These are phyloP conservation scores for Toxostoma redivivum DNA, from an alignment of 2,113 vertebrate genomes.

Conservation along the genomic window DNA sequence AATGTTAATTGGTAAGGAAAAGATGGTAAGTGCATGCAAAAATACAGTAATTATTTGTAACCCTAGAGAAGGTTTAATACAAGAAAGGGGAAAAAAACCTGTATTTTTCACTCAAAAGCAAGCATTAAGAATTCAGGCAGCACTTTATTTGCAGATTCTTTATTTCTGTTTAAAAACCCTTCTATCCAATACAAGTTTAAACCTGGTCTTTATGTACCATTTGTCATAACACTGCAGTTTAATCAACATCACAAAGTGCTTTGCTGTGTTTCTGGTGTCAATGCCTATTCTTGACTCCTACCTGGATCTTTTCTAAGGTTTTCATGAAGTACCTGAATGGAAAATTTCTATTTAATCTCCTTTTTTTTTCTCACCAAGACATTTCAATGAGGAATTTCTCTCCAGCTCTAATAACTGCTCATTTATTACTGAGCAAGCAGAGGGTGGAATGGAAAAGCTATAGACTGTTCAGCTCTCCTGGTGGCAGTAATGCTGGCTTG, in stretches of 20 bases:
- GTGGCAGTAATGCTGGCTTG: neutral
- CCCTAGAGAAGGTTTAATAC: neutral
- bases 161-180: neutral
- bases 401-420: neutral
- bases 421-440: neutral
- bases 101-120: neutral
- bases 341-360: neutral
- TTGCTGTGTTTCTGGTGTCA: neutral
- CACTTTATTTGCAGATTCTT: neutral
- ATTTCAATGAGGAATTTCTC: neutral
- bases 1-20: neutral
- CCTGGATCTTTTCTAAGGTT: neutral
- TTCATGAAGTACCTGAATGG: neutral
- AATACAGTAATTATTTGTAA: neutral
- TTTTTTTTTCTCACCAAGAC: neutral
- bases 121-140: neutral
- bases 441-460: neutral
- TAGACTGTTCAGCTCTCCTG: neutral
- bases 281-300: neutral
- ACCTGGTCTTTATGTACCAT: neutral
- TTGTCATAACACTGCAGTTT: neutral
- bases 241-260: neutral
- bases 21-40: neutral
- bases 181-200: neutral
- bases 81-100: neutral